Base-by-base conservation (phyloP, 2,113 vertebrate genomes). In the Peromyscus californicus region DNA sequence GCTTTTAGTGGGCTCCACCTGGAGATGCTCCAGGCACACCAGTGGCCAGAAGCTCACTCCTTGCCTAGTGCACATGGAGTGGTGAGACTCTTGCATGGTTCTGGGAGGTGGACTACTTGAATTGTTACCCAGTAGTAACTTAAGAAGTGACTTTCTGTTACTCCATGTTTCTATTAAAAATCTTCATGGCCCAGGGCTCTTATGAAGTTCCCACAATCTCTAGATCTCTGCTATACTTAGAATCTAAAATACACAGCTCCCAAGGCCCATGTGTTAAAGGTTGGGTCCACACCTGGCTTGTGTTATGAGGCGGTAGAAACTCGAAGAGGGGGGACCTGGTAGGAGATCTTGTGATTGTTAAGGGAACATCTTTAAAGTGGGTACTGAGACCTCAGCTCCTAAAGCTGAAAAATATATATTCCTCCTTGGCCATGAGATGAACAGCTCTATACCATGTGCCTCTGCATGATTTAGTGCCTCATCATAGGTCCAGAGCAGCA, bases 21-120 rank as follows among this genome's bases (percentile, higher is more conserved):
- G 15, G 75, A 51, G 26, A 54, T 31, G 0, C 21, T 11, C 51
- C 76, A 10, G 5, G 0, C 4, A 67, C 80, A 29, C 0, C 5
- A 29, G 5, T 16, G 16, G 36, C 19, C 74, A 36, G 31, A 17
- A 42, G 21, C 36, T 67, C 1, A 2, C 21, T 29, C 42, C 57
- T 51, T n/a, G 42, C 42, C 13, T 21, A 70, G 4, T 33, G 31
- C 4, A 1, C 76, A 36, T 26, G 39, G 51, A 0, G 1, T 51
- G n/a, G 6, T 3, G 21, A 45, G 59, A 4, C 48, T 89, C 13
- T 21, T 36, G 36, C 45, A n/a, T 36, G 45, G 36, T 65, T 26
- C 57, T 2, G 7, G 48, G 17, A 51, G 16, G 19, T 1, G n/a
- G 3, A 21, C n/a, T 22, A 5, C 22, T 76, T 12, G 36, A 11